Evolutionary conservation across 2,888 invertebrate genomes (phyloP), one percentile per base, ranked within the genome.

Genomic region (Protodeltote pygarga): DNA sequence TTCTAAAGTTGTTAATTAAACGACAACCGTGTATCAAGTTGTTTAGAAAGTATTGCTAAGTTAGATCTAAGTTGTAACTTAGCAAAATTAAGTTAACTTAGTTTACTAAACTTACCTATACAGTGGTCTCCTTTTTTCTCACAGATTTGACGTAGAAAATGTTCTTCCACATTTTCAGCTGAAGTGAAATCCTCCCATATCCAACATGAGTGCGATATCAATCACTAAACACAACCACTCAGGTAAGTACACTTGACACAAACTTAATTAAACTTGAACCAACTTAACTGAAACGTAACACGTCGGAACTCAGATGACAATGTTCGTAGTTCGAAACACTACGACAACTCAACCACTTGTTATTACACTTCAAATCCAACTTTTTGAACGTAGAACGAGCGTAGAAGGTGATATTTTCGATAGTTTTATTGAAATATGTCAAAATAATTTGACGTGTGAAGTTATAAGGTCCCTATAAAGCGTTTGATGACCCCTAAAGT

Each of bases 401-500:
- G n/a, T n/a, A n/a, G n/a, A 9, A 29, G 5, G 0, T 4, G 19
- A 39, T 60, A 68, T 59, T 59, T 42, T 34, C 29, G 19, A 55
- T 35, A 55, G 41, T 51, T 59, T 52, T 50, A 53, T 60, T 54
- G n/a, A 59, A 60, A 64, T 70, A 67, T 76, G 73, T 75, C 69
- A 72, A 64, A 73, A 65, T 66, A 50, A 70, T 75, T 77, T 81
- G 76, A 77, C 71, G 76, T 73, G 66, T 73, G 58, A 66, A 67
- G 54, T 64, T 65, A 61, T 50, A 71, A 69, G 68, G 59, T 70
- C 57, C 66, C 77, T 75, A 82, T 86, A 85, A 81, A 83, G 86
- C 90, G 91, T 89, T 84, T 89, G 87, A 84, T 89, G 89, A 89
- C 87, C 89, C 81, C 81, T 85, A 87, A 89, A 81, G 89, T 81